phyloP scores from a whole-genome alignment of 2,797 vertebrate species.

The Pseudotriccus pelzelni region DNA sequence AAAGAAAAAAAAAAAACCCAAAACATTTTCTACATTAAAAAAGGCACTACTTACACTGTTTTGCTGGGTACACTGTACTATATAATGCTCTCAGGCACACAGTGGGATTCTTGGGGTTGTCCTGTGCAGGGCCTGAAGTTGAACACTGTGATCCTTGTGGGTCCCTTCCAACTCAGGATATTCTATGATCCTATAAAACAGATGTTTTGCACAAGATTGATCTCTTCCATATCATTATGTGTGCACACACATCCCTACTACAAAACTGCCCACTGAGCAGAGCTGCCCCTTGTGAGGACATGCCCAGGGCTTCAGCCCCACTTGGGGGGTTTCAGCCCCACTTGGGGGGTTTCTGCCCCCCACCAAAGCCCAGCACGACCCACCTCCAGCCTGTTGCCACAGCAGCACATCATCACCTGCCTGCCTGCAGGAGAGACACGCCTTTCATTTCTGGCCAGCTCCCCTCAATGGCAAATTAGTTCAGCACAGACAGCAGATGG shows the following conservation, averaged over 20 bases:
- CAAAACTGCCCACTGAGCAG: background rate
- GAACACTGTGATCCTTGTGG: background rate
- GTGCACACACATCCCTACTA: fast-evolving
- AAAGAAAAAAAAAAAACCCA: background rate
- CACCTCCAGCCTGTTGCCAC: background rate
- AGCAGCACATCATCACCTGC: fast-evolving
- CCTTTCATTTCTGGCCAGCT: background rate
- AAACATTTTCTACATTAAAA: background rate
- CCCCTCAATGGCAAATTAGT: background rate
- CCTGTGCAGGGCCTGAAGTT: background rate
- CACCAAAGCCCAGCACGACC: background rate
- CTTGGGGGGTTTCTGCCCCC: too few species aligned
- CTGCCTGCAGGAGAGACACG: background rate
- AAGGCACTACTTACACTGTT: background rate
- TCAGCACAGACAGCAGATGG: background rate
- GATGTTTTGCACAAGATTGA: background rate
- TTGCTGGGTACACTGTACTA: fast-evolving
- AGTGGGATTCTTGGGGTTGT: background rate
- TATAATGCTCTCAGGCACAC: background rate
- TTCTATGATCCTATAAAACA: background rate
- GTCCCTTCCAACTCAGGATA: background rate
- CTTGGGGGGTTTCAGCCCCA: background rate
- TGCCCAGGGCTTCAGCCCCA: background rate
- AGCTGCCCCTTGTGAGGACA: background rate
- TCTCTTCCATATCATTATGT: too few species aligned